These are phyloP conservation scores for Mionectes olivaceus DNA, from an alignment of 2,797 vertebrate species.

Conservation along the genomic window DNA sequence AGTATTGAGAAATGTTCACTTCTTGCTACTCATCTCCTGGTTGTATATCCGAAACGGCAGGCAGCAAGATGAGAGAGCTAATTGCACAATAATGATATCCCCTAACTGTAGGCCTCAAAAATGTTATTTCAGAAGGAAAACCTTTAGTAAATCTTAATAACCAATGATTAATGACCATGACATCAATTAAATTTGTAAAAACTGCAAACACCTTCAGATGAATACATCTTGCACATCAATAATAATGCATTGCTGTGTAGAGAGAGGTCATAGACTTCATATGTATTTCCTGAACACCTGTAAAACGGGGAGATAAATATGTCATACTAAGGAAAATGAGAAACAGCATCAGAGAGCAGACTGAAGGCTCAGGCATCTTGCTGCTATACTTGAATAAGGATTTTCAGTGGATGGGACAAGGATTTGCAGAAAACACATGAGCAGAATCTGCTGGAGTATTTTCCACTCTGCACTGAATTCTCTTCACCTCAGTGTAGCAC, in stretches of 20 bases:
- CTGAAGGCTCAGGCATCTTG: background rate
- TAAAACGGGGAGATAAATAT: background rate
- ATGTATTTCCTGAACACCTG: background rate
- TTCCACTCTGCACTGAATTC: background rate
- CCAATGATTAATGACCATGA: background rate
- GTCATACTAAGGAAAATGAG: background rate
- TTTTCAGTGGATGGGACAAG: background rate
- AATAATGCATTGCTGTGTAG: background rate
- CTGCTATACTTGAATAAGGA: background rate
- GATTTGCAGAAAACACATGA: background rate
- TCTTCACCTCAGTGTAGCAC: background rate
- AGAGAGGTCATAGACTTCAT: background rate
- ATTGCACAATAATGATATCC: background rate
- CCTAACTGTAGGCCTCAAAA: background rate
- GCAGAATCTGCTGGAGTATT: background rate
- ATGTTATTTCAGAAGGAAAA: background rate
- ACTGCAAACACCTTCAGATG: background rate
- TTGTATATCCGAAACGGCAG: background rate
- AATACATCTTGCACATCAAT: background rate
- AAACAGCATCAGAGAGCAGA: background rate
- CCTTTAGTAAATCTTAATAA: background rate
- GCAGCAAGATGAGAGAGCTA: background rate
- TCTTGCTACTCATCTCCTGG: background rate
- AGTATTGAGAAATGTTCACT: background rate
- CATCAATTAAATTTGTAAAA: background rate